Conservation (phyloP, 2,113 vertebrate genomes). For the Sylvia atricapilla region DNA sequence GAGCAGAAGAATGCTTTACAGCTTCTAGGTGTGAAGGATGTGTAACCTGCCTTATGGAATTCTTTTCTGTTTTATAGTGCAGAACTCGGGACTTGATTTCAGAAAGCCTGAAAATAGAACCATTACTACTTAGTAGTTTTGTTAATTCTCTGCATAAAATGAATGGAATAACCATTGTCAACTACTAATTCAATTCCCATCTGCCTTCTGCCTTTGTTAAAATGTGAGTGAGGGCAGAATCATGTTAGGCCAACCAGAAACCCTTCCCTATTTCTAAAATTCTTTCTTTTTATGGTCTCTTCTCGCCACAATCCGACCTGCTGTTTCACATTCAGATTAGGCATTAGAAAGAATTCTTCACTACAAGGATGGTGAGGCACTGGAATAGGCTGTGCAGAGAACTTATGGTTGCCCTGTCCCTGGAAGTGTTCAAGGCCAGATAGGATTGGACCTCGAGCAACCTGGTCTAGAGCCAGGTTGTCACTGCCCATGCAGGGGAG, state of each 20-base stretch:
- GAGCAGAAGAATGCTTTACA: background rate
- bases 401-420: background rate
- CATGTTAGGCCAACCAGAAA: background rate
- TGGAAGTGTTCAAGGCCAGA: background rate
- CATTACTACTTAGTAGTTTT: background rate
- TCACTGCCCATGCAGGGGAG: background rate
- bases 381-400: background rate
- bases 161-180: background rate
- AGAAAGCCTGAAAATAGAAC: background rate
- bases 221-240: background rate
- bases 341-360: background rate
- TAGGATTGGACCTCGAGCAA: background rate
- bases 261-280: background rate
- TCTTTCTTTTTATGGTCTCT: background rate
- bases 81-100: background rate
- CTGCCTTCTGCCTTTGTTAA: background rate
- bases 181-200: background rate
- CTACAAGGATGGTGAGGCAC: rapidly evolving
- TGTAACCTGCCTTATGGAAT: background rate
- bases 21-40: background rate
- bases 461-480: background rate
- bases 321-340: background rate
- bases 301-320: background rate
- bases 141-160: background rate
- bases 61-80: background rate